Conservation (phyloP, 2,113 vertebrate species). For the Takifugu flavidus region DNA sequence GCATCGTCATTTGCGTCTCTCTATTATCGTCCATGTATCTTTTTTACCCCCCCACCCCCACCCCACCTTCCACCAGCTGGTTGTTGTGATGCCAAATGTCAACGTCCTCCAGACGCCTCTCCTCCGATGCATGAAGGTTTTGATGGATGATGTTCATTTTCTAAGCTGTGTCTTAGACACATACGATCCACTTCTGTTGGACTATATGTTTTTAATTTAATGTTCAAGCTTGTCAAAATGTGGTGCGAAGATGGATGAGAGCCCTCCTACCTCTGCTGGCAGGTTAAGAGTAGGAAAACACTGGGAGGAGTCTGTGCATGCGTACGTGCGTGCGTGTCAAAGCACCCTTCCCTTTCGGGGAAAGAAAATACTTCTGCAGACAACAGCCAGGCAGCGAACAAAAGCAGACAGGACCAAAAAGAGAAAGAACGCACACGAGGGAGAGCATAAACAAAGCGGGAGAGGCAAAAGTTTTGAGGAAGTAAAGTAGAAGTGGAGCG, state of each 20-base stretch:
- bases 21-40: neutral
- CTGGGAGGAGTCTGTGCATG: slow-evolving; percentile 15
- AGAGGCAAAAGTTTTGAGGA: slow-evolving; percentile 8
- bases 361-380: too few species aligned
- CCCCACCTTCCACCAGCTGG: slow-evolving; percentile 31
- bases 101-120: slow-evolving; percentile 5
- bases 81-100: slow-evolving; percentile 20
- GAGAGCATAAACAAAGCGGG: neutral
- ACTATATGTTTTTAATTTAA: slow-evolving; percentile 69
- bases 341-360: too few species aligned
- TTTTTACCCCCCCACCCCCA: neutral
- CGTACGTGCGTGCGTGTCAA: neutral
- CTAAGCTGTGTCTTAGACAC: slow-evolving; percentile 60
- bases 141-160: slow-evolving; percentile 76
- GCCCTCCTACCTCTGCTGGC: slow-evolving; percentile 54
- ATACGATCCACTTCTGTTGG: slow-evolving; percentile 52
- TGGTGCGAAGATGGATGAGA: slow-evolving; percentile 67
- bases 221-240: slow-evolving; percentile 53
- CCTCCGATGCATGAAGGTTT: slow-evolving; percentile 14
- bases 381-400: too few species aligned
- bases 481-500: slow-evolving; percentile 18
- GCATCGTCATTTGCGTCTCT: neutral
- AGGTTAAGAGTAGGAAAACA: slow-evolving; percentile 50
- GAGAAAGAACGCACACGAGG: neutral
- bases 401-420: neutral